Percentiles rank a stretch among this genome's conserved stretches.
phyloP scores from a whole-genome alignment of 2,113 vertebrate genomes.

The Petrocephalus zakoni region DNA sequence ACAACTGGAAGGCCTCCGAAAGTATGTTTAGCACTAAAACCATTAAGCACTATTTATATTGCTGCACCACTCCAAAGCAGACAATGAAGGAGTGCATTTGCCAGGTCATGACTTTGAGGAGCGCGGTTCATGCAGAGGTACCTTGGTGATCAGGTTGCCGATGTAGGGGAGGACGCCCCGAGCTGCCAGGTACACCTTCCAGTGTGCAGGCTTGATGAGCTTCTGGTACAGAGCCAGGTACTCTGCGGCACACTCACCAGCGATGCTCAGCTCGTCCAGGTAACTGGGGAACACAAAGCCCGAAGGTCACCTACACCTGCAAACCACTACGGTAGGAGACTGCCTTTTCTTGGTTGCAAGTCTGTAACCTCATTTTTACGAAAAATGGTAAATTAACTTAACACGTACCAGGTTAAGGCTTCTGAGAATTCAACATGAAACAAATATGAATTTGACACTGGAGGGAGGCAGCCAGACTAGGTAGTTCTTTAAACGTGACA shows the following conservation, averaged over 20 bases:
- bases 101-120: neutral
- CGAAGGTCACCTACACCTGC: neutral
- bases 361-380: neutral
- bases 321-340: neutral
- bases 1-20: neutral
- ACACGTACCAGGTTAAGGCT: neutral
- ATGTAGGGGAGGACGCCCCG: conserved; percentile 91
- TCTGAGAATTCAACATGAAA: neutral
- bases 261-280: conserved; percentile 88
- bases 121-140: conserved; percentile 31
- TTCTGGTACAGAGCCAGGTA: conserved; percentile 95
- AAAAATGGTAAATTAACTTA: neutral
- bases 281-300: conserved; percentile 63
- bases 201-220: conserved; percentile 89
- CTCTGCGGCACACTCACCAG: conserved; percentile 91
- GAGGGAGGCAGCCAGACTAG: neutral
- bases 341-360: neutral
- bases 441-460: neutral
- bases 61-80: neutral
- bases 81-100: neutral
- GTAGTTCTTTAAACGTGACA: neutral
- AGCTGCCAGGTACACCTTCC: conserved; percentile 95
- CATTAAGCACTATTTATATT: neutral
- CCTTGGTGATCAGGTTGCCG: conserved; percentile 97
- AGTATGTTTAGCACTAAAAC: neutral